phyloP scores from a whole-genome alignment of 2,797 vertebrate genomes.

The Tympanoctomys barrerae region DNA sequence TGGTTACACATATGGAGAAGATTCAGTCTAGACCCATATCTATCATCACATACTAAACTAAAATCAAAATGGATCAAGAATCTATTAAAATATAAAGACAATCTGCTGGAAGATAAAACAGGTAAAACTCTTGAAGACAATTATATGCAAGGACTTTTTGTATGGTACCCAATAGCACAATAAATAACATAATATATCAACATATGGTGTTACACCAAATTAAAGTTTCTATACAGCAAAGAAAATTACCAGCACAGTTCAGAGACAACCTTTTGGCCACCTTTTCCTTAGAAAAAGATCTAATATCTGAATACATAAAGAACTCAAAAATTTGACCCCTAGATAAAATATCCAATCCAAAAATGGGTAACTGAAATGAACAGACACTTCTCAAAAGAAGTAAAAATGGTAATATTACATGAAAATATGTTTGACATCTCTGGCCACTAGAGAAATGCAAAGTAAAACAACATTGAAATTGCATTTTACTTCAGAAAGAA shows the following conservation, averaged over 20 bases:
- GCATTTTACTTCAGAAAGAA: background rate
- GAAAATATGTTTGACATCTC: background rate
- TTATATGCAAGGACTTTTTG: background rate
- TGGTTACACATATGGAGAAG: background rate
- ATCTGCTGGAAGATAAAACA: background rate
- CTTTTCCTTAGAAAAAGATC: background rate
- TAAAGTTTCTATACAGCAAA: background rate
- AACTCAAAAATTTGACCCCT: background rate
- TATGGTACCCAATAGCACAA: background rate
- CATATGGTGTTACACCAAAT: background rate
- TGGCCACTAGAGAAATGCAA: background rate
- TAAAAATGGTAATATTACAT: background rate
- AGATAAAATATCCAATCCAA: background rate
- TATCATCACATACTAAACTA: background rate
- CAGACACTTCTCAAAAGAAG: background rate
- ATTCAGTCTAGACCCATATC: background rate
- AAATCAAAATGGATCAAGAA: background rate
- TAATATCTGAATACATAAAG: background rate
- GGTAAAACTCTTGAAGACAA: background rate
- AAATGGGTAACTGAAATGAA: background rate
- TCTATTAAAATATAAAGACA: background rate
- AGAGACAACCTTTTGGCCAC: background rate
- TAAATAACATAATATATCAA: background rate
- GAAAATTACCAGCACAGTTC: background rate
- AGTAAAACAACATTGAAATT: background rate